phyloP scores from a whole-genome alignment of 2,888 invertebrate genomes.

The Dendrolimus pini region DNA sequence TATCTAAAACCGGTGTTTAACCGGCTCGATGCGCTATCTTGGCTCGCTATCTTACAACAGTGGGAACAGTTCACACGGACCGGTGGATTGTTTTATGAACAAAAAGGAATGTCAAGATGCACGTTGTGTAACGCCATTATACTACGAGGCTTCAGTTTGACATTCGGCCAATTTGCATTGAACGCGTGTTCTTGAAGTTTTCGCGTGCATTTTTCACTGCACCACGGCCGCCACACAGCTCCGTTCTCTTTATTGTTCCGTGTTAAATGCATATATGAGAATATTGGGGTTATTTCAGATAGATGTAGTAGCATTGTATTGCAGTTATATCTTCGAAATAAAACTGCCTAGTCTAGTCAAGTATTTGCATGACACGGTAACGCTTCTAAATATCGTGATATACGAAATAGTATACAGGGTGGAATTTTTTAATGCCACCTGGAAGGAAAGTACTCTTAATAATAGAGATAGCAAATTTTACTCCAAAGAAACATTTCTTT shows the following conservation, averaged over 20 bases:
- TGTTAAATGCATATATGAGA: constrained; percentile 3
- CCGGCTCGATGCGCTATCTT: constrained; percentile 39
- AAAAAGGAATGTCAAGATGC: constrained; percentile 73
- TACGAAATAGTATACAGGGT: no score
- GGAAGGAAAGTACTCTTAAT: no score
- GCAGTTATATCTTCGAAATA: no score
- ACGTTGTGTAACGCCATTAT: constrained; percentile 52
- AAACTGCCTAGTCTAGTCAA: no score
- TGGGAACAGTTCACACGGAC: constrained; percentile 63
- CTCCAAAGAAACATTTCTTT: no score
- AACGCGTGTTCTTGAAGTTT: constrained; percentile 44
- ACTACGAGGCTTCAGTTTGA: constrained; percentile 34
- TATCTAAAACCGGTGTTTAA: constrained; percentile 50
- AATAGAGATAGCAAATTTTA: no score
- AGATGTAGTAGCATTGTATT: no score
- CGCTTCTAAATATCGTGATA: no score
- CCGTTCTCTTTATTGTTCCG: constrained; percentile 36
- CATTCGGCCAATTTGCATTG: constrained; percentile 54
- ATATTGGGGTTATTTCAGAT: neutral
- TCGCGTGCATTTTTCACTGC: constrained; percentile 29
- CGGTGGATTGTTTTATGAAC: constrained; percentile 52
- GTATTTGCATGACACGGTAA: no score
- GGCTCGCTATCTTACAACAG: constrained; percentile 22
- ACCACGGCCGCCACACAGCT: neutral
- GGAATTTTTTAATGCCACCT: no score